Conservation (phyloP, 2,797 vertebrate species). For the Neosalanx taihuensis region DNA sequence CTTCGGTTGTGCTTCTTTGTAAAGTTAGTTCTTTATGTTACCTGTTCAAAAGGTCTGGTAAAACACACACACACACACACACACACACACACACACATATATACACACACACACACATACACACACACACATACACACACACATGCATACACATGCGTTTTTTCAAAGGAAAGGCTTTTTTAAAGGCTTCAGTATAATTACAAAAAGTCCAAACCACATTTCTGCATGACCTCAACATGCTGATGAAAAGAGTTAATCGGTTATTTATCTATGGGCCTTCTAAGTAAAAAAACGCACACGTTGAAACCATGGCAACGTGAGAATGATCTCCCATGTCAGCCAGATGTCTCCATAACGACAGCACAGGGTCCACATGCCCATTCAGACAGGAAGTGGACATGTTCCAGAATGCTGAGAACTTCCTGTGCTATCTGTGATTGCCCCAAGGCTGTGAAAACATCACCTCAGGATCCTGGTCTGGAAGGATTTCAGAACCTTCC, state of each 20-base stretch:
- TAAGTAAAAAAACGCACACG: background rate
- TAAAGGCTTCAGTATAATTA: background rate
- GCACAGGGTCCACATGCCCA: background rate
- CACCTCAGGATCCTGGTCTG: too few species aligned
- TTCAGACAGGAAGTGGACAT: background rate
- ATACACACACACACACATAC: conserved; percentile 45
- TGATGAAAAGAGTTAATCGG: background rate
- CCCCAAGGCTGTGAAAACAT: background rate
- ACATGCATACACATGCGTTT: background rate
- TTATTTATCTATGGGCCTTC: background rate
- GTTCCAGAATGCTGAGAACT: background rate
- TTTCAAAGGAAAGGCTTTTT: background rate
- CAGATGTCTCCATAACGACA: background rate
- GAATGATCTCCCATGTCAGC: background rate
- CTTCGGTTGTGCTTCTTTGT: background rate
- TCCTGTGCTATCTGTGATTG: background rate
- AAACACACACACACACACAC: conserved; percentile 43
- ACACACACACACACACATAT: conserved; percentile 36
- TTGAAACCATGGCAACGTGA: background rate
- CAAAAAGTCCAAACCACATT: background rate
- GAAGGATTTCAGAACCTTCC: too few species aligned
- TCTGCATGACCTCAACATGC: background rate
- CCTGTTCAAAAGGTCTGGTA: conserved; percentile 14
- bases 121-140: background rate
- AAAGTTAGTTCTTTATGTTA: background rate